Conservation (phyloP, 1,140 invertebrate species). For the Temnothorax curvispinosus region DNA sequence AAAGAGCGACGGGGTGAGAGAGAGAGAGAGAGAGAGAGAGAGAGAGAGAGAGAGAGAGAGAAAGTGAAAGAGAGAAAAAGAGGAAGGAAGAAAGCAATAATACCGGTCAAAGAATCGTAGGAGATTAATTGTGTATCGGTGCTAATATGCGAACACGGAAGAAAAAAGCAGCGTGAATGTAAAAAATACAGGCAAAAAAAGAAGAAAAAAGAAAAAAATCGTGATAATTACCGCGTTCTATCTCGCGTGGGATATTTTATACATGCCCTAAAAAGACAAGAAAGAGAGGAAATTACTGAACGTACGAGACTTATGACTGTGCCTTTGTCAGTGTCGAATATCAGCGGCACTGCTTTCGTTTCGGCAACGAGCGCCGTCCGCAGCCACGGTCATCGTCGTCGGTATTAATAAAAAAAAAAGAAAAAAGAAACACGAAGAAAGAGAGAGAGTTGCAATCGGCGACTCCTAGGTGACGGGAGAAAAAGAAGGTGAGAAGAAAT, state of each 20-base stretch:
- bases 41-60: background rate
- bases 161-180: conserved; percentile 61
- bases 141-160: conserved; percentile 80
- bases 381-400: conserved; percentile 78
- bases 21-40: conserved; percentile 67
- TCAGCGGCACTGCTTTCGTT: conserved; percentile 74
- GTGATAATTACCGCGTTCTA: conserved; percentile 73
- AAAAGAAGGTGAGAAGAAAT: conserved; percentile 14
- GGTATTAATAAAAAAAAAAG: conserved; percentile 56
- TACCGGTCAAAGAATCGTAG: conserved; percentile 33
- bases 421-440: background rate
- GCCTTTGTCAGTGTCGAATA: conserved; percentile 83
- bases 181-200: conserved; percentile 64
- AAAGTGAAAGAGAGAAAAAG: background rate
- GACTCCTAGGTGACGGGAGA: conserved; percentile 68
- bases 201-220: conserved; percentile 57
- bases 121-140: conserved; percentile 73
- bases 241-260: conserved; percentile 66
- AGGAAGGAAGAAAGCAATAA: conserved; percentile 16
- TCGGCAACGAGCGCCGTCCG: conserved; percentile 68
- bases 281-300: conserved; percentile 70
- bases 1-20: conserved; percentile 59
- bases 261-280: conserved; percentile 58
- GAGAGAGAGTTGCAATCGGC: conserved; percentile 53
- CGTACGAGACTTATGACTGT: conserved; percentile 83